Percentiles rank a stretch among this genome's conserved stretches.
Conservation (phyloP, 2,888 invertebrate genomes). For the Pristionchus mayeri region DNA sequence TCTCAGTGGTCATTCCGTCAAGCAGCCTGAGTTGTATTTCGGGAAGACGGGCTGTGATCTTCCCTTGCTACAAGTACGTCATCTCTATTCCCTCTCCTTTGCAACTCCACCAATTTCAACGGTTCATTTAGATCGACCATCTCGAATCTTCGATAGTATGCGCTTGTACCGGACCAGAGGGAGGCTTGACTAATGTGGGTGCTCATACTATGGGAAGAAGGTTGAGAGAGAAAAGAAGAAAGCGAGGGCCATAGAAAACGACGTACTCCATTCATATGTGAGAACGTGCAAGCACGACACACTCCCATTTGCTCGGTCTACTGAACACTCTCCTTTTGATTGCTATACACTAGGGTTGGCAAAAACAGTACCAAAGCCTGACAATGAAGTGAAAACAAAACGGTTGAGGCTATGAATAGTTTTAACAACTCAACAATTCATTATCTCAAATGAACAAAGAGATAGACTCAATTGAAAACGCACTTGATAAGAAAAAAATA, state of each 20-base stretch:
- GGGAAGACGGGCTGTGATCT: constrained; percentile 66
- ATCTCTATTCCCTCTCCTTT: background rate
- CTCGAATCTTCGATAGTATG: constrained; percentile 77
- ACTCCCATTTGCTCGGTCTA: background rate
- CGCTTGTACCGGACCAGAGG: constrained; percentile 87
- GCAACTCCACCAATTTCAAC: background rate
- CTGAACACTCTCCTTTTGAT: background rate
- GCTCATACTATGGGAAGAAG: no score
- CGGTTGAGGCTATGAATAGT: no score
- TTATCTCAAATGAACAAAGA: no score
- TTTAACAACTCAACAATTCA: no score
- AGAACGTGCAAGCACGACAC: constrained; percentile 11
- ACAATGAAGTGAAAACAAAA: no score
- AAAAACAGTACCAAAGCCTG: no score
- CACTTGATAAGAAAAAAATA: no score
- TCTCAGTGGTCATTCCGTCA: constrained; percentile 44
- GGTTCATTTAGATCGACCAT: constrained; percentile 57
- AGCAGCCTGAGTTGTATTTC: constrained; percentile 56
- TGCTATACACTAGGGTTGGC: no score
- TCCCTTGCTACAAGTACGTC: constrained; percentile 53
- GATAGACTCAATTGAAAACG: no score
- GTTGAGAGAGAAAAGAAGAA: background rate
- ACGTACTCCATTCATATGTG: constrained; percentile 25
- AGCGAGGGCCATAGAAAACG: constrained; percentile 9
- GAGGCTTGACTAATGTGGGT: constrained; percentile 84